Conservation (phyloP, 2,797 vertebrate species). For the Sebastes hubbsi region DNA sequence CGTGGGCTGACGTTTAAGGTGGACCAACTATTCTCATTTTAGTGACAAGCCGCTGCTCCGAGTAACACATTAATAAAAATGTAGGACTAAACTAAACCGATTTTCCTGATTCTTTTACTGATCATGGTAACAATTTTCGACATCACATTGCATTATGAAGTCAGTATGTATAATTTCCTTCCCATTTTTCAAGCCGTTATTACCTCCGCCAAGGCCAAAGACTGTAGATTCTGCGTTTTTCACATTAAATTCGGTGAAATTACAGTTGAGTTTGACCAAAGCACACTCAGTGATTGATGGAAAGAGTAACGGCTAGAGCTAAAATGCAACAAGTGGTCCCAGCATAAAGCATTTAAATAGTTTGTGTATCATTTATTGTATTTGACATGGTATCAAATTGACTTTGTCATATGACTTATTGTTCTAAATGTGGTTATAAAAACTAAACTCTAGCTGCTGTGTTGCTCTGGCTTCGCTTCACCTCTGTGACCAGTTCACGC, state of each 20-base stretch:
- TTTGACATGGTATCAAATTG: not conserved
- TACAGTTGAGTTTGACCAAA: too few species aligned
- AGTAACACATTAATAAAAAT: not conserved
- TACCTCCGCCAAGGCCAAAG: too few species aligned
- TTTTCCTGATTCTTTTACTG: too few species aligned
- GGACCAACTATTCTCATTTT: not conserved
- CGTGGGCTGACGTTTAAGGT: accelerated
- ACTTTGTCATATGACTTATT: not conserved
- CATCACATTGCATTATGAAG: too few species aligned
- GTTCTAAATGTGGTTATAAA: not conserved
- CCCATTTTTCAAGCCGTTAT: not conserved
- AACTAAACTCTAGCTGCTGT: not conserved
- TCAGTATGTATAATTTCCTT: too few species aligned
- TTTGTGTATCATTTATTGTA: not conserved
- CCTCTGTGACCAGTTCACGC: not conserved
- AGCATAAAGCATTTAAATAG: not conserved
- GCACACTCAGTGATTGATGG: too few species aligned
- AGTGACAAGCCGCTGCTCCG: not conserved
- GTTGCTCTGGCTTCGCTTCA: not conserved
- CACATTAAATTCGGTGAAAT: too few species aligned
- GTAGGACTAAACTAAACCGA: too few species aligned
- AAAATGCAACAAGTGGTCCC: not conserved
- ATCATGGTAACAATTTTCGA: too few species aligned
- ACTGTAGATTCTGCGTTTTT: too few species aligned
- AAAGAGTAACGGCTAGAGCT: too few species aligned